These are phyloP conservation scores for Eueides isabella DNA, from an alignment of 1,140 invertebrate species.

Conservation along the genomic window DNA sequence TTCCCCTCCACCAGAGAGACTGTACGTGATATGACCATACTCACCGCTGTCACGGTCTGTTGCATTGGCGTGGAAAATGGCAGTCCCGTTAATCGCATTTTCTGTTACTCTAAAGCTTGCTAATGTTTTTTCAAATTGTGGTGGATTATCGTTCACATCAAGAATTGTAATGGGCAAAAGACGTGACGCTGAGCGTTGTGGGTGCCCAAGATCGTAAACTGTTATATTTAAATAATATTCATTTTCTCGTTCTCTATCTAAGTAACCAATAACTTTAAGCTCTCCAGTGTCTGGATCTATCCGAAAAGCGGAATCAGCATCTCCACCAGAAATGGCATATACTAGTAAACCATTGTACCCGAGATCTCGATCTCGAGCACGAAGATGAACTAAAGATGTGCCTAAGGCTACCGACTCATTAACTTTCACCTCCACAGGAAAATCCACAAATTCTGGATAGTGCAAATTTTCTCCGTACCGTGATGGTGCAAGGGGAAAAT, in stretches of 20 bases:
- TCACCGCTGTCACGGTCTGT: slow-evolving; percentile 92
- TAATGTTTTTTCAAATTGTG: slow-evolving; percentile 91
- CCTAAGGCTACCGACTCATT: slow-evolving; percentile 94
- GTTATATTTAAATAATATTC: slow-evolving; percentile 94
- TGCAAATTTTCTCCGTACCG: slow-evolving; percentile 93
- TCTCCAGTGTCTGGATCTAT: slow-evolving; percentile 93
- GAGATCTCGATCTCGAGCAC: slow-evolving; percentile 91
- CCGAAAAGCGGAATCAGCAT: slow-evolving; percentile 93
- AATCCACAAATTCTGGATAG: slow-evolving; percentile 90
- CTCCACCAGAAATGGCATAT: slow-evolving; percentile 93
- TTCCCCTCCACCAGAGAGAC: slow-evolving; percentile 89
- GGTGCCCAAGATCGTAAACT: slow-evolving; percentile 93
- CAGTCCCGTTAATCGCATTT: slow-evolving; percentile 91
- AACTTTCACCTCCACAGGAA: slow-evolving; percentile 89
- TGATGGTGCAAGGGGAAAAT: slow-evolving; percentile 90
- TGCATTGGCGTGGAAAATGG: slow-evolving; percentile 92
- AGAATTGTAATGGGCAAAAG: slow-evolving; percentile 90
- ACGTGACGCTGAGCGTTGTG: slow-evolving; percentile 89
- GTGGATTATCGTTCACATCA: slow-evolving; percentile 94
- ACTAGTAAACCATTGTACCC: slow-evolving; percentile 96
- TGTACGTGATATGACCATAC: slow-evolving; percentile 91
- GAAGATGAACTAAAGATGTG: slow-evolving; percentile 87
- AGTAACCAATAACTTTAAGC: slow-evolving; percentile 91
- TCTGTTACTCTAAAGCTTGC: slow-evolving; percentile 94
- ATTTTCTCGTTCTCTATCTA: slow-evolving; percentile 93